Conservation (phyloP, 2,888 invertebrate genomes). For the Monoplex corrugatus region DNA sequence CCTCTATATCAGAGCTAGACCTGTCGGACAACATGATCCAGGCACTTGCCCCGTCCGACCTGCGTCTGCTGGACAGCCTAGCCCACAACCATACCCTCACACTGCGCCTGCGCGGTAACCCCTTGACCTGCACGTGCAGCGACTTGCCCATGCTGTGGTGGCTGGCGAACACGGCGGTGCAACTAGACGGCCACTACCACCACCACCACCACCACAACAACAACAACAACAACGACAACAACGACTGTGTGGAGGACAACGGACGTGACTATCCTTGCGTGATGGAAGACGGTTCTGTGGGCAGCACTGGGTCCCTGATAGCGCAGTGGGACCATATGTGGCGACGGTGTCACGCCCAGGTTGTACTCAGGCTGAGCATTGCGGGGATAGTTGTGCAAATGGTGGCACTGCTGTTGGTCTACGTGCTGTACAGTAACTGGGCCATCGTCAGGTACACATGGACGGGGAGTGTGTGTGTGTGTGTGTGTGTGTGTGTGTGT, state of each 20-base stretch:
- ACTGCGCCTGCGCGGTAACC: constrained; percentile 44
- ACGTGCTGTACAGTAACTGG: constrained; percentile 38
- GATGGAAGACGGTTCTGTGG: constrained; percentile 24
- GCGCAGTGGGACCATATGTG: constrained; percentile 29
- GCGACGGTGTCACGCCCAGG: constrained; percentile 25
- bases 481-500: no score
- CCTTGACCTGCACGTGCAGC: constrained; percentile 38
- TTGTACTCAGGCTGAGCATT: no score
- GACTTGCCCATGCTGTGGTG: constrained; percentile 30
- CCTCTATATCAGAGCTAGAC: background rate
- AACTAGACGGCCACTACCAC: constrained; percentile 35
- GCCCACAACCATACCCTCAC: constrained; percentile 31
- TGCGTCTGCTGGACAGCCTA: background rate
- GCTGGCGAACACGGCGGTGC: constrained; percentile 23
- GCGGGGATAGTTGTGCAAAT: no score
- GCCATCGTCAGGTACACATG: background rate
- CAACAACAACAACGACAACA: constrained; percentile 14
- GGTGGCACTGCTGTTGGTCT: constrained; percentile 31
- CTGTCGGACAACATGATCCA: constrained; percentile 38
- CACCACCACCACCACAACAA: constrained; percentile 27
- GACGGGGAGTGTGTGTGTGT: no score
- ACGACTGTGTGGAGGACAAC: constrained; percentile 45
- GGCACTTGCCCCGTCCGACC: background rate
- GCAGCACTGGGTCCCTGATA: constrained; percentile 19
- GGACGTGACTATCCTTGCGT: constrained; percentile 40